phyloP scores from a whole-genome alignment of 2,888 invertebrate species.

The Myopa tessellatipennis region DNA sequence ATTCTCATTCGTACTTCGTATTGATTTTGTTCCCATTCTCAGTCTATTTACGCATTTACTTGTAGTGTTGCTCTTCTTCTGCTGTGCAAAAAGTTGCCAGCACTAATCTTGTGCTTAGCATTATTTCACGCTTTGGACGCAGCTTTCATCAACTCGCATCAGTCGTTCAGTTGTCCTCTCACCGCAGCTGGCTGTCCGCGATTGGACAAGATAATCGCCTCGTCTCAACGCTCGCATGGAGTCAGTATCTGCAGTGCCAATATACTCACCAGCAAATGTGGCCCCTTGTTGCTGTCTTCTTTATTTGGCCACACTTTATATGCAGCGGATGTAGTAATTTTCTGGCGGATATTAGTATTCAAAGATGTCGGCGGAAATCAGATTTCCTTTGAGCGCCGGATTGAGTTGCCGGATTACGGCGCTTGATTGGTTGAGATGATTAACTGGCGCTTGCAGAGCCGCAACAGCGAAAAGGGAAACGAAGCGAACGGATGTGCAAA shows the following conservation, averaged over 20 bases:
- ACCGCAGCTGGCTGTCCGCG: not conserved
- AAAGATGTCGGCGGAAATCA: slow-evolving; percentile 44
- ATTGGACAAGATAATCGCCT: slow-evolving; percentile 37
- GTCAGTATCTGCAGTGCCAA: not conserved
- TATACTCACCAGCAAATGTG: not conserved
- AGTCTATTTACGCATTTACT: not conserved
- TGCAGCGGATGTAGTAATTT: slow-evolving; percentile 54
- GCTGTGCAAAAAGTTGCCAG: not conserved
- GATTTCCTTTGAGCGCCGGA: slow-evolving; percentile 48
- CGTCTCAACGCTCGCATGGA: not conserved
- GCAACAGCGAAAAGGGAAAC: not conserved
- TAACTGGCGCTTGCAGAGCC: slow-evolving; percentile 50
- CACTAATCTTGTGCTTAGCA: slow-evolving; percentile 33
- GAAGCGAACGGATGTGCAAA: not conserved
- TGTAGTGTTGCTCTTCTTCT: not conserved
- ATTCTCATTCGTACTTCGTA: not conserved
- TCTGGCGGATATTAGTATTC: slow-evolving; percentile 44
- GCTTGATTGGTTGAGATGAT: slow-evolving; percentile 62
- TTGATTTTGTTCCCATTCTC: not conserved
- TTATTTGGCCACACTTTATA: slow-evolving; percentile 47
- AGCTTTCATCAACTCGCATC: slow-evolving; percentile 26
- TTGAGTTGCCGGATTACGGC: slow-evolving; percentile 56
- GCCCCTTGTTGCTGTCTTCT: not conserved
- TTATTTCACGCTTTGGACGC: slow-evolving; percentile 28
- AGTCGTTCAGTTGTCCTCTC: not conserved